Percentiles rank a stretch among this genome's conserved stretches.
Conservation (phyloP, 2,888 invertebrate species). For the Hypsopygia costalis region DNA sequence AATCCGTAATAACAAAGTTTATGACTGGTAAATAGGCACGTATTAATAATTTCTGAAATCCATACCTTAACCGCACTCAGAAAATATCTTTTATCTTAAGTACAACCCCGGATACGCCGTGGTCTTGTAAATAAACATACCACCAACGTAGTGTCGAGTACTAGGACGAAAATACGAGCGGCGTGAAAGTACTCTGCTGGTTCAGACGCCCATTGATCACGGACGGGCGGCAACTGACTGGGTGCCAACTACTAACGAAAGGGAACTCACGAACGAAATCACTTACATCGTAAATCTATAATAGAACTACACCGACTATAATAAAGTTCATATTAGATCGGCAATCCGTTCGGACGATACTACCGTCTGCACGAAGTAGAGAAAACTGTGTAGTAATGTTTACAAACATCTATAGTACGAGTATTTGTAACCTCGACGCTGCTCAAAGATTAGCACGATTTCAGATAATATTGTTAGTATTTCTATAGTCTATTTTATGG, state of each 20-base stretch:
- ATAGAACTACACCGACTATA: conserved; percentile 4
- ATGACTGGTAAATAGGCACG: no score
- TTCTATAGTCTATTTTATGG: not conserved
- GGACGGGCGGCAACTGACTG: conserved; percentile 38
- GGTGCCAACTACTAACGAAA: conserved; percentile 63
- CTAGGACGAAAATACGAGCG: conserved; percentile 45
- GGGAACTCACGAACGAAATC: conserved; percentile 50
- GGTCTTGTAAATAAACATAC: conserved; percentile 2
- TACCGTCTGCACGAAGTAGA: not conserved
- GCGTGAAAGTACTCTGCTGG: conserved; percentile 61
- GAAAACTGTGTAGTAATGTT: conserved; percentile 19
- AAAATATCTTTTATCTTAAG: not conserved
- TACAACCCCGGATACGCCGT: not conserved
- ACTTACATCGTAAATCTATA: conserved; percentile 17
- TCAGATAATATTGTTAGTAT: conserved; percentile 27
- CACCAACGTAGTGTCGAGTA: conserved; percentile 4
- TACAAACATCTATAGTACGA: conserved; percentile 23
- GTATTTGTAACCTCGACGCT: conserved; percentile 35
- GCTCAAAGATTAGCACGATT: conserved; percentile 39
- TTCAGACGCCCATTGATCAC: conserved; percentile 70
- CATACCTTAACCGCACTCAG: not conserved
- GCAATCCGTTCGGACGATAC: not conserved
- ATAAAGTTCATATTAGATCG: conserved; percentile 12
- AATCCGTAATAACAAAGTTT: no score
- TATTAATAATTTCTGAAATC: no score